Conservation (phyloP, 2,888 invertebrate genomes). For the Cryptocephalus moraei region DNA sequence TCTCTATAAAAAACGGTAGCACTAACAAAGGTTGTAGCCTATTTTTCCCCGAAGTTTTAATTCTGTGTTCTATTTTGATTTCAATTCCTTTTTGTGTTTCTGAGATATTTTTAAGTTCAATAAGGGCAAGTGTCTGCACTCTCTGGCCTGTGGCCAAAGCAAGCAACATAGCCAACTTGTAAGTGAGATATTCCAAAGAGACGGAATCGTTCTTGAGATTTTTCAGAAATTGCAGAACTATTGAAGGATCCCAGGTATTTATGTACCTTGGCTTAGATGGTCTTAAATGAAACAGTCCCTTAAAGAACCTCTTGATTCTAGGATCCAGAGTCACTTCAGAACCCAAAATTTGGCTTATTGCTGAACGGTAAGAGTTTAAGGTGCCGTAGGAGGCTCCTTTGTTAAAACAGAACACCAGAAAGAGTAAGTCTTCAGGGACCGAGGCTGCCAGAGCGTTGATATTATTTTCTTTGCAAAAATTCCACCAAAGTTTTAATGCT, state of each 20-base stretch:
- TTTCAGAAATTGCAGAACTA: neutral
- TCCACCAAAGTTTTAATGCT: slow-evolving; percentile 17
- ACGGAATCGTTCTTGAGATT: neutral
- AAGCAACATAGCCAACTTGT: slow-evolving; percentile 5
- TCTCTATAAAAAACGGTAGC: slow-evolving; percentile 8
- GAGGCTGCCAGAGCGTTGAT: neutral
- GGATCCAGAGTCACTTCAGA: neutral
- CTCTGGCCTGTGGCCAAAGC: slow-evolving; percentile 6
- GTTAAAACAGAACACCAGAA: neutral
- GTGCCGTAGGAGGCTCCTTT: neutral
- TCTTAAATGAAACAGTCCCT: slow-evolving; percentile 3
- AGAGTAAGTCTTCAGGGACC: neutral
- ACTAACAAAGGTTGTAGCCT: slow-evolving; percentile 6
- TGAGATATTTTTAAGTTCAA: slow-evolving; percentile 3
- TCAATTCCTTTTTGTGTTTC: neutral
- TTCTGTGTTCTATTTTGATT: slow-evolving; percentile 5
- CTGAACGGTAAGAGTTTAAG: neutral
- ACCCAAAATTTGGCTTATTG: neutral
- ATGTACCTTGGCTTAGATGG: slow-evolving; percentile 4
- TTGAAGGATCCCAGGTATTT: slow-evolving; percentile 4
- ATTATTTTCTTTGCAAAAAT: slow-evolving; percentile 9
- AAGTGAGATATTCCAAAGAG: slow-evolving; percentile 1
- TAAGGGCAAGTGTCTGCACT: slow-evolving; percentile 6
- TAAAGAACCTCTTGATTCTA: slow-evolving; percentile 2
- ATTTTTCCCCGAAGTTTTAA: slow-evolving; percentile 6